Conservation (phyloP, 2,113 vertebrate species). For the Tragulus kanchil region DNA sequence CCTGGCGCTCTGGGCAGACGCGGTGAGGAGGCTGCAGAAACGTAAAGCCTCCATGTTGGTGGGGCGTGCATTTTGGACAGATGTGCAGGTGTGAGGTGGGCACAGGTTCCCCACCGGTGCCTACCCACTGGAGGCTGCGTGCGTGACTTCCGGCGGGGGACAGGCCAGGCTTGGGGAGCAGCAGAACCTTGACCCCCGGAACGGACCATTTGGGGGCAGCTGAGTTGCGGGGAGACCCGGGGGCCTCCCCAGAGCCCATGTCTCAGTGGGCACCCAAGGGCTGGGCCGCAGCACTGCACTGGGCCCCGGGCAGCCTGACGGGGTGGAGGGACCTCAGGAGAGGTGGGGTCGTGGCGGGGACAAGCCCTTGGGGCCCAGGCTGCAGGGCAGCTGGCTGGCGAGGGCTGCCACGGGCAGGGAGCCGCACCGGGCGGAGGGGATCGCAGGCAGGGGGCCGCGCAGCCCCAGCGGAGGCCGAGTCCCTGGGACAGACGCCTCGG, state of each 20-base stretch:
- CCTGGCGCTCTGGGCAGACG: background rate
- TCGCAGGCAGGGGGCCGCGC: background rate
- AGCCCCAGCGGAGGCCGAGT: background rate
- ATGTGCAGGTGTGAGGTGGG: background rate
- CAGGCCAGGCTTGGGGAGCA: background rate
- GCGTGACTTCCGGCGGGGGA: rapidly evolving
- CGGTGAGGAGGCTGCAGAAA: background rate
- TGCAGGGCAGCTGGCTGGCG: rapidly evolving
- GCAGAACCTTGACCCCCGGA: background rate
- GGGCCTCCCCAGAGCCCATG: background rate
- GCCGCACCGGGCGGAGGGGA: background rate
- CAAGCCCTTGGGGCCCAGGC: background rate
- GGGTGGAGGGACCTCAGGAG: background rate
- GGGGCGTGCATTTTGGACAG: background rate
- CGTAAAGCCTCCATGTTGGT: background rate
- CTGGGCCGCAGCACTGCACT: no score
- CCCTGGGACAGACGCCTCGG: background rate
- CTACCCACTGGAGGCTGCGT: background rate
- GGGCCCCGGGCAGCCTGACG: background rate
- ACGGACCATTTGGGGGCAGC: rapidly evolving
- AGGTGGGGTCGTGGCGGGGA: background rate
- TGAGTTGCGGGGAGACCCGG: background rate
- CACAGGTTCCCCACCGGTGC: rapidly evolving
- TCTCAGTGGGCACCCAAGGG: background rate
- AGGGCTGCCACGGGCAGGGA: background rate